These are phyloP conservation scores for Glaucidium brasilianum DNA, from an alignment of 2,113 vertebrate genomes.

Conservation along the genomic window DNA sequence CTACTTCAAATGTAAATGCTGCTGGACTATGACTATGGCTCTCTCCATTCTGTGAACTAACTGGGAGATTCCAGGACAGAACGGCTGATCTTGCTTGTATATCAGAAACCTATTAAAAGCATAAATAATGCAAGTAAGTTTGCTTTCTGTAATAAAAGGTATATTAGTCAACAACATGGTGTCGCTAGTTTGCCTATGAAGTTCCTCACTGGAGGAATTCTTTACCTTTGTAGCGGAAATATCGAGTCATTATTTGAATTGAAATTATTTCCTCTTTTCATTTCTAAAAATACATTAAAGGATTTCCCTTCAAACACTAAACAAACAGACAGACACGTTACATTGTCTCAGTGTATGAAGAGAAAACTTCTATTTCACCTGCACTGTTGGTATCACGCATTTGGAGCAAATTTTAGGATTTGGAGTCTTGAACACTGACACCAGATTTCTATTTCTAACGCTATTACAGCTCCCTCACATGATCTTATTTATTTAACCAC, in stretches of 20 bases:
- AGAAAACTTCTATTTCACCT: not conserved
- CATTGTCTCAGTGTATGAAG: not conserved
- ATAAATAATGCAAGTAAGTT: slow-evolving; percentile 64
- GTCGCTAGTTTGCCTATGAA: slow-evolving; percentile 36
- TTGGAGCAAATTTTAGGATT: not conserved
- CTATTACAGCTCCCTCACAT: not conserved
- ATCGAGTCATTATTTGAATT: not conserved
- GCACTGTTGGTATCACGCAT: not conserved
- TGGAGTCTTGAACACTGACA: not conserved
- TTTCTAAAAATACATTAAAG: not conserved
- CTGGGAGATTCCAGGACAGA: slow-evolving; percentile 78
- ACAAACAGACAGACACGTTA: not conserved
- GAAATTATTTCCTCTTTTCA: not conserved
- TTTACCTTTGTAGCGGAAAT: slow-evolving; percentile 19
- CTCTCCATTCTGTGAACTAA: slow-evolving; percentile 67
- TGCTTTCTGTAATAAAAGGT: slow-evolving; percentile 60
- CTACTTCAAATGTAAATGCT: slow-evolving; percentile 79
- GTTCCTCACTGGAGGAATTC: slow-evolving; percentile 57
- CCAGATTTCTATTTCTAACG: not conserved
- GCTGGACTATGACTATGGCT: slow-evolving; percentile 64
- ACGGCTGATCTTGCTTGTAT: slow-evolving; percentile 77
- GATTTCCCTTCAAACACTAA: not conserved
- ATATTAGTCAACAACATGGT: slow-evolving; percentile 53
- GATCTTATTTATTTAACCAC: not conserved
- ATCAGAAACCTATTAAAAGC: slow-evolving; percentile 76